phyloP scores from a whole-genome alignment of 2,797 vertebrate species.

The Danio albolineatus region DNA sequence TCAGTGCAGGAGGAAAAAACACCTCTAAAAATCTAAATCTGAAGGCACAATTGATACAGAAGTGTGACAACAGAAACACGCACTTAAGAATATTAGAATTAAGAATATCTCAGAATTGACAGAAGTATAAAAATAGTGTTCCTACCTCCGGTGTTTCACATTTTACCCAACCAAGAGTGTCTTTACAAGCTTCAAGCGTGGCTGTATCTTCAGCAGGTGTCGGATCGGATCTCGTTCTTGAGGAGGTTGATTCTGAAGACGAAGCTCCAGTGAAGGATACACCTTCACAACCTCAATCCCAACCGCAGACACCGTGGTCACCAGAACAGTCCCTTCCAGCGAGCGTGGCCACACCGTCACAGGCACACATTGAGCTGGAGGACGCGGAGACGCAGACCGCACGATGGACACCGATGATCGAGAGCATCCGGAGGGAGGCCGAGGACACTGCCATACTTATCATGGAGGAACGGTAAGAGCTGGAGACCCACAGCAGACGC shows the following conservation, averaged over 20 bases:
- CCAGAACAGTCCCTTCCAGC: constrained; percentile 19
- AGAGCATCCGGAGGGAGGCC: constrained; percentile 76
- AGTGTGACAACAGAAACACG: no score
- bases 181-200: neutral
- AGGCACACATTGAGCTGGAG: constrained; percentile 62
- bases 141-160: no score
- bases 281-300: neutral
- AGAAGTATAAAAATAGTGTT: no score
- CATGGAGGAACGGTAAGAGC: constrained; percentile 78
- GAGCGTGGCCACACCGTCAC: constrained; percentile 8
- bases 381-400: constrained; percentile 82
- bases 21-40: no score
- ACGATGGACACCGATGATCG: constrained; percentile 80
- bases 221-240: constrained; percentile 70
- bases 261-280: constrained; percentile 57
- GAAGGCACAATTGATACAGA: no score
- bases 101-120: no score
- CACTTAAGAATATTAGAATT: no score
- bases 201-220: constrained; percentile 44
- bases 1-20: no score
- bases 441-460: constrained; percentile 71
- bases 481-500: neutral
- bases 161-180: neutral
- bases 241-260: constrained; percentile 73
- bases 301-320: constrained; percentile 9